Evolutionary conservation across 1,140 invertebrate genomes (phyloP), one percentile per base, ranked within the genome.

Genomic region (Radopholus similis): DNA sequence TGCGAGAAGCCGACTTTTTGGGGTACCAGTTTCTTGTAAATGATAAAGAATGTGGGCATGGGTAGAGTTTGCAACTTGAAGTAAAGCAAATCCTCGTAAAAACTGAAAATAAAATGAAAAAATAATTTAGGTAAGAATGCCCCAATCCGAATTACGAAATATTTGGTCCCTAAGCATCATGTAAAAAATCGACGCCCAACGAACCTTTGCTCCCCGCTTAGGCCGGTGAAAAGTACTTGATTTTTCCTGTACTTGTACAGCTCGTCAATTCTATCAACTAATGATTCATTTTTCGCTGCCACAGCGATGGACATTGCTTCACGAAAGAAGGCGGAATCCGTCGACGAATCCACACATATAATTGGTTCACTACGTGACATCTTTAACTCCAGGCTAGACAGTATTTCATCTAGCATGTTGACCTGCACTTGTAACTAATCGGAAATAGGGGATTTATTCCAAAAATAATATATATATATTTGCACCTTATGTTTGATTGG

Each of bases 21-120:
- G 23, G 59, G 59, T 13, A 62, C 23, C 21, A 40, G 47, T 40
- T 23, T 26, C 47, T 62, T 62, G 38, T 62, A 62, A 23, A 62
- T 30, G 5, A 62, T 8, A 8, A 40, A 62, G 23, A 62, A 62
- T 32, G 42, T 42, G 3, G 40, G 32, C 49, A 62, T 15, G 1
- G 59, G n/a, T 21, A 62, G 40, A 21, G 21, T 21, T 47, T 21
- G 18, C 59, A 62, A 51, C 47, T 62, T 62, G 21, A 32, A 30
- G n/a, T 28, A 2, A 5, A 62, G 30, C 32, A 47, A 62, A 51
- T 49, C 18, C 47, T 35, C n/a, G 49, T 30, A 62, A 34, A 62
- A 62, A 4, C 59, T 62, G 30, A 51, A 23, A 47, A 13, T 28
- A 21, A n/a, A n/a, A n/a, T n/a, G n/a, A n/a, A n/a, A n/a, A n/a